Evolutionary conservation across 2,797 vertebrate species (phyloP).

Genomic region (Eospalax fontanierii): DNA sequence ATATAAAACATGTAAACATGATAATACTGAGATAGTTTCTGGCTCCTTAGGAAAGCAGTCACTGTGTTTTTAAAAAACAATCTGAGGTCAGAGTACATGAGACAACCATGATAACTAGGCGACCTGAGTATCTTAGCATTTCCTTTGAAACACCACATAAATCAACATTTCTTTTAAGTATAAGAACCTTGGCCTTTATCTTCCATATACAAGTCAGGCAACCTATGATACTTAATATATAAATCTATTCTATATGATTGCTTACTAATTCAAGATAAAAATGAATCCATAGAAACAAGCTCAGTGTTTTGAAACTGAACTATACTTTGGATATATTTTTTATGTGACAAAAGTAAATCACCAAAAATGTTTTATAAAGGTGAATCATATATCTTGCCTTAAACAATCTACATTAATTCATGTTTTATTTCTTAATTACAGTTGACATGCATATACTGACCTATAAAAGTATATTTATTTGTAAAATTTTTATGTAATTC

Average conservation of each 20-base stretch:
- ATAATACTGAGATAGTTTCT: constrained; percentile 43
- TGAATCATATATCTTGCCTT: not conserved
- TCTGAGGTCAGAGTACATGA: constrained; percentile 56
- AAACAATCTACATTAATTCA: not conserved
- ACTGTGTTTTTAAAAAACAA: constrained; percentile 45
- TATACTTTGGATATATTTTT: constrained; percentile 51
- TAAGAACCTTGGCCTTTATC: constrained; percentile 70
- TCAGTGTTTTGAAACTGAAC: constrained; percentile 69
- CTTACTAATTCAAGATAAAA: constrained; percentile 71
- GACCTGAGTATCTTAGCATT: constrained; percentile 66
- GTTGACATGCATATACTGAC: not conserved
- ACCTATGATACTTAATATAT: constrained; percentile 65
- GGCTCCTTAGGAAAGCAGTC: constrained; percentile 51
- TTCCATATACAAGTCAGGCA: constrained; percentile 50
- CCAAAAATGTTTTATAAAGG: constrained; percentile 33
- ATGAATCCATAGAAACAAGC: constrained; percentile 35
- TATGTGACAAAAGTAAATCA: constrained; percentile 46
- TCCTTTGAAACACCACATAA: constrained; percentile 76
- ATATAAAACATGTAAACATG: constrained; percentile 67
- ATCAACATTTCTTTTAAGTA: constrained; percentile 67
- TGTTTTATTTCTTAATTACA: constrained; percentile 58
- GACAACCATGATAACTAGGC: constrained; percentile 59
- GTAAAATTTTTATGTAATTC: no score
- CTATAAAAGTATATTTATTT: not conserved
- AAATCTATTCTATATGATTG: constrained; percentile 59